Conservation (phyloP, 2,888 invertebrate species). For the Notocelia uddmanniana region DNA sequence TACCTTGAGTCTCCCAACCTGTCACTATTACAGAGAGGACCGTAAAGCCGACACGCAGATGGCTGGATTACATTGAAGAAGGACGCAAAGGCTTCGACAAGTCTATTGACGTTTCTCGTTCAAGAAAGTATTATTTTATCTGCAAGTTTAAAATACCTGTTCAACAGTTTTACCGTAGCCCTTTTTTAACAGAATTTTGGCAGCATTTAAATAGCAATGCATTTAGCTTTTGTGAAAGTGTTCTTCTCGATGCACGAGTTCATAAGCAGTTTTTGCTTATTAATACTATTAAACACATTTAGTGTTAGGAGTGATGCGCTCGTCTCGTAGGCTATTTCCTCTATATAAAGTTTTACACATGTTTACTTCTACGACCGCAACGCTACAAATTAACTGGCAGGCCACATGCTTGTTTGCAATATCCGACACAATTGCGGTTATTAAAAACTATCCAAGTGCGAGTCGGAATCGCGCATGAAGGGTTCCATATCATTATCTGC, state of each 20-base stretch:
- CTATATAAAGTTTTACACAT: no score
- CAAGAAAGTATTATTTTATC: background rate
- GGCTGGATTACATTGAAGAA: conserved; percentile 45
- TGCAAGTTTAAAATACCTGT: background rate
- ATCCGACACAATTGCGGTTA: no score
- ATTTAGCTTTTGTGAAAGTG: background rate
- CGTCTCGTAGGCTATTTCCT: no score
- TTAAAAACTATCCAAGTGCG: no score
- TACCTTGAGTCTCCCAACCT: conserved; percentile 8
- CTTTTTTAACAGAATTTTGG: background rate
- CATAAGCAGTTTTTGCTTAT: no score
- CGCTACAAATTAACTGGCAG: no score
- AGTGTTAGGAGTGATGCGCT: no score
- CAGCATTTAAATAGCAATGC: conserved; percentile 45
- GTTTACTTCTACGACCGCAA: no score
- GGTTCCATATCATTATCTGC: no score
- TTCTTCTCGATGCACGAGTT: background rate
- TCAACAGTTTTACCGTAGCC: background rate
- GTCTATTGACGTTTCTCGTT: conserved; percentile 8
- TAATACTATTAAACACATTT: no score
- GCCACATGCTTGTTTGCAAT: no score
- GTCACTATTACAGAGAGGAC: conserved; percentile 4
- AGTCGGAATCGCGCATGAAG: no score
- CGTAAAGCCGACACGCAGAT: conserved; percentile 15
- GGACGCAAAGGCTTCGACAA: conserved; percentile 49